These are phyloP conservation scores for Phainopepla nitens DNA, from an alignment of 2,113 vertebrate genomes.

Conservation along the genomic window DNA sequence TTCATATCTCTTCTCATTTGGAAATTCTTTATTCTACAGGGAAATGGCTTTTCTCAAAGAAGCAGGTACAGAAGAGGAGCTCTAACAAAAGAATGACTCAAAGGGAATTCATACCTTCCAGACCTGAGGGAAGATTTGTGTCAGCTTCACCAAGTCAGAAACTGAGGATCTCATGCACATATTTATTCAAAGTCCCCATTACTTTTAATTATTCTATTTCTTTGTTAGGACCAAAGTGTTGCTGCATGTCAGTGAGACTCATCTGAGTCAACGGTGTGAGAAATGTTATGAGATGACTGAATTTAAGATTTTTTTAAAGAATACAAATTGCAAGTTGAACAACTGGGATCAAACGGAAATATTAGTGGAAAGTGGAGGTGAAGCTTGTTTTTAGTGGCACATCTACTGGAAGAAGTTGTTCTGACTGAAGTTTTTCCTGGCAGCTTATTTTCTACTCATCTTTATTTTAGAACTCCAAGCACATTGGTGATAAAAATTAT, in stretches of 20 bases:
- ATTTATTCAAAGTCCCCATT: background rate
- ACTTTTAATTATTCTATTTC: background rate
- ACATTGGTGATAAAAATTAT: background rate
- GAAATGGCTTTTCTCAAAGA: slow-evolving; percentile 16
- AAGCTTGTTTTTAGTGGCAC: background rate
- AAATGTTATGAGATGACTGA: background rate
- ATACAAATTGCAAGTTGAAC: background rate
- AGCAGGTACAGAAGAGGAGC: background rate
- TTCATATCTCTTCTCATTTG: slow-evolving; percentile 10
- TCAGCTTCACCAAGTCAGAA: background rate
- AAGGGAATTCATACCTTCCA: background rate
- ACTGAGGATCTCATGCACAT: background rate
- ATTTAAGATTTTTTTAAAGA: background rate
- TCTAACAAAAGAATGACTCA: slow-evolving; percentile 6
- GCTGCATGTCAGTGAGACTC: background rate
- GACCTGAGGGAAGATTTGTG: background rate
- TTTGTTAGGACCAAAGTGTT: background rate
- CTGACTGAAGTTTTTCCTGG: background rate
- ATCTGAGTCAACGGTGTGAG: background rate
- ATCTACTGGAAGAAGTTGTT: background rate
- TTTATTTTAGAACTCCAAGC: background rate
- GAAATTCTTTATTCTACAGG: background rate
- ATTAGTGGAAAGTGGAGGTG: background rate
- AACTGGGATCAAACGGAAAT: background rate
- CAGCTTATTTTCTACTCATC: background rate